These are phyloP conservation scores for Axis porcinus DNA, from an alignment of 2,113 vertebrate species.

Conservation along the genomic window DNA sequence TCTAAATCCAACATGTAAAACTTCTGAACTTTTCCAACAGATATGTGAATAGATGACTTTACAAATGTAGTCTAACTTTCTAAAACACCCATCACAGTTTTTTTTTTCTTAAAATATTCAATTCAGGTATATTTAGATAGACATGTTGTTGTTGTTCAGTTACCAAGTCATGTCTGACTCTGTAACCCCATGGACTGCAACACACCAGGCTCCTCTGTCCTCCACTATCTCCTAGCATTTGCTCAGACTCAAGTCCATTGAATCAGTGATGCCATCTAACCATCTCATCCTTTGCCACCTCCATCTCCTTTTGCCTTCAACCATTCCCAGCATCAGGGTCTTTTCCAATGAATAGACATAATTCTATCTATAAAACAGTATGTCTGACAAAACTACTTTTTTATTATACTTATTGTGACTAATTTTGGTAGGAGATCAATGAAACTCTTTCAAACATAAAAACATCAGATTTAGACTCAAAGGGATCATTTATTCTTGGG, in stretches of 20 bases:
- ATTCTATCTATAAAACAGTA: not conserved
- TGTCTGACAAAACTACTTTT: not conserved
- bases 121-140: not conserved
- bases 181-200: not conserved
- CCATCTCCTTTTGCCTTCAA: not conserved
- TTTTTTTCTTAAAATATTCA: constrained; percentile 2
- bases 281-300: not conserved
- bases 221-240: not conserved
- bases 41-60: not conserved
- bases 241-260: not conserved
- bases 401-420: not conserved
- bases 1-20: not conserved
- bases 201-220: not conserved
- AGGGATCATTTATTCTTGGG: not conserved
- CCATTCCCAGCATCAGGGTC: not conserved
- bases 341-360: not conserved
- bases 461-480: not conserved
- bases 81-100: not conserved
- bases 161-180: not conserved
- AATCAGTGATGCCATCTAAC: not conserved
- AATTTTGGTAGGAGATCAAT: not conserved
- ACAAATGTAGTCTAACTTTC: not conserved
- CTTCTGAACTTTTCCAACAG: not conserved
- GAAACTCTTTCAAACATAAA: not conserved
- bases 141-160: not conserved